Conservation (phyloP, 2,113 vertebrate genomes). For the Anolis carolinensis region DNA sequence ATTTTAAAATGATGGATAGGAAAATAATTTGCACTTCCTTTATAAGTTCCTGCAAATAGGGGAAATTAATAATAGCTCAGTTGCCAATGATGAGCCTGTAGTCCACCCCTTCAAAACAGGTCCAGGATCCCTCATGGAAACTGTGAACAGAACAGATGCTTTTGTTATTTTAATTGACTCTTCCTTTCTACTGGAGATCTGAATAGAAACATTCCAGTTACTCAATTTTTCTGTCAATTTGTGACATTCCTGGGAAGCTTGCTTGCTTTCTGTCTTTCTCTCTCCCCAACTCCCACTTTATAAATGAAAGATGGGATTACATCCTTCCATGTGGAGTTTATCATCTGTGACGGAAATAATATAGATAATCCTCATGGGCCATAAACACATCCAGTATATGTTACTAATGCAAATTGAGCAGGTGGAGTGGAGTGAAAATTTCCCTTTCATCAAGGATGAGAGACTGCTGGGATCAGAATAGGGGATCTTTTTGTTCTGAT, state of each 20-base stretch:
- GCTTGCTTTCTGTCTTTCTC: too few species aligned
- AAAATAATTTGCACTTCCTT: too few species aligned
- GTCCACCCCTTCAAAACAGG: too few species aligned
- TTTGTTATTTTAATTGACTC: slow-evolving; percentile 6
- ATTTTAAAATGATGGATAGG: too few species aligned
- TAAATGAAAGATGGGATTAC: slow-evolving; percentile 43
- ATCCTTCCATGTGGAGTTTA: slow-evolving; percentile 40
- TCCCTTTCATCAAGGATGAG: neutral
- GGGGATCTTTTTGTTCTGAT: neutral
- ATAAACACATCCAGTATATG: neutral
- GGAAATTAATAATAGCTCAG: too few species aligned
- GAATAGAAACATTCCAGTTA: neutral
- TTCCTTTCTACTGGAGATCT: neutral
- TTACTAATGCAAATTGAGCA: slow-evolving; percentile 9
- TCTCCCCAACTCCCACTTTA: neutral
- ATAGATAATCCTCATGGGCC: slow-evolving; percentile 46
- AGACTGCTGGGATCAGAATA: neutral
- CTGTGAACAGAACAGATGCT: neutral
- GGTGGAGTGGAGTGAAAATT: neutral
- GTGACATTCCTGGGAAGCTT: slow-evolving; percentile 42
- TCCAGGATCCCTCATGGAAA: too few species aligned
- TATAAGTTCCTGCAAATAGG: too few species aligned
- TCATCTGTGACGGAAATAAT: slow-evolving; percentile 41
- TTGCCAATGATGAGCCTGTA: too few species aligned
- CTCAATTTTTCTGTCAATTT: neutral